Percentiles rank a stretch among this genome's conserved stretches.
phyloP scores from a whole-genome alignment of 2,113 vertebrate genomes.

The Nesospiza acunhae region DNA sequence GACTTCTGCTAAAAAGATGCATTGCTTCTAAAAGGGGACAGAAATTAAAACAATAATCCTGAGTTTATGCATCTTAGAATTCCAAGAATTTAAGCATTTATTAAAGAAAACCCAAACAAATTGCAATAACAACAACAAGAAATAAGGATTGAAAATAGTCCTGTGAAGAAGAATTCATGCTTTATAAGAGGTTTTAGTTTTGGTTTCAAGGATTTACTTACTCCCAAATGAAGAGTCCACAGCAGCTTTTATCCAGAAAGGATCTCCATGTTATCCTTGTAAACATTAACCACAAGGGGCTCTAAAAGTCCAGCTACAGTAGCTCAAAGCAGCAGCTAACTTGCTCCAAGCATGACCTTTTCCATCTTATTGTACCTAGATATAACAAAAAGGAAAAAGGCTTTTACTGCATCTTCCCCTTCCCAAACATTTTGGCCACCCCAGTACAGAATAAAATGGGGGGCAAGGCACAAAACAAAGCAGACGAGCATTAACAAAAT shows the following conservation, averaged over 20 bases:
- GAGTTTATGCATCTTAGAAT: background rate
- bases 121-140: background rate
- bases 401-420: background rate
- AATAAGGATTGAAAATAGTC: background rate
- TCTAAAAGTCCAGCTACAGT: background rate
- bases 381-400: background rate
- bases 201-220: background rate
- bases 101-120: background rate
- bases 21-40: background rate
- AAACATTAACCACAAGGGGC: background rate
- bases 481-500: fast-evolving
- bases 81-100: background rate
- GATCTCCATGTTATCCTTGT: background rate
- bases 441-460: background rate
- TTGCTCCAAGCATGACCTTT: background rate
- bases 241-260: background rate
- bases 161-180: fast-evolving
- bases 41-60: background rate
- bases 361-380: background rate
- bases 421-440: background rate
- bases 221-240: too few species aligned
- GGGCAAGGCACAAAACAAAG: fast-evolving
- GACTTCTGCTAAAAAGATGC: fast-evolving
- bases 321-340: background rate
- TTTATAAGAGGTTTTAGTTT: background rate